Evolutionary conservation across 2,113 vertebrate species (phyloP).

Genomic region (Hippocampus abdominalis): DNA sequence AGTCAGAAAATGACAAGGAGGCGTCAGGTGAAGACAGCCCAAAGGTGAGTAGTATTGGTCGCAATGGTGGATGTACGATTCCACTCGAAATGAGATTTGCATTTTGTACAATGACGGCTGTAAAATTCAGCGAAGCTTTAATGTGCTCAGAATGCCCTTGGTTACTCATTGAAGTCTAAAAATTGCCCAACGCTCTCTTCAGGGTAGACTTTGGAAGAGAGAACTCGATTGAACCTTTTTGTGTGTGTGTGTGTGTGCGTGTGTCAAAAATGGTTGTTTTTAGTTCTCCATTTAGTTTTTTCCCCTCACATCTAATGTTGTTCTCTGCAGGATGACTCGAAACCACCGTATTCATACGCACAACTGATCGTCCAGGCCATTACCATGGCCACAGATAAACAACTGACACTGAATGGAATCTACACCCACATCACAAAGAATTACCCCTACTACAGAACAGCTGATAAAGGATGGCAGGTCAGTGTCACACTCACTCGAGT

Average conservation of each 20-base stretch:
- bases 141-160: constrained; percentile 3
- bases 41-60: constrained; percentile 77
- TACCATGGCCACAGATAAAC: constrained; percentile 92
- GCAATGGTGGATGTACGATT: not conserved
- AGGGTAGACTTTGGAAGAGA: constrained; percentile 36
- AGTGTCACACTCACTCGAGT: constrained; percentile 19
- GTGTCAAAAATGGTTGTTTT: not conserved
- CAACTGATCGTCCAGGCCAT: constrained; percentile 96
- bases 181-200: constrained; percentile 25
- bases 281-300: not conserved
- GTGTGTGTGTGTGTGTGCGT: not conserved
- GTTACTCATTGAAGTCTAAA: constrained; percentile 49
- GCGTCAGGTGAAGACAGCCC: constrained; percentile 96
- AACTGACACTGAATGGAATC: constrained; percentile 93
- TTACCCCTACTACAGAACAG: constrained; percentile 94
- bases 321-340: constrained; percentile 86
- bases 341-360: constrained; percentile 95
- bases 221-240: constrained; percentile 4
- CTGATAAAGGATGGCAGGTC: constrained; percentile 99
- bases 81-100: not conserved
- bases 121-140: constrained; percentile 11
- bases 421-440: constrained; percentile 98
- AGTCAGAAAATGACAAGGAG: constrained; percentile 96
- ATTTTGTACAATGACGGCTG: not conserved
- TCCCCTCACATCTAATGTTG: not conserved